phyloP scores from a whole-genome alignment of 2,888 invertebrate genomes.

The Cerceris ruficornis region DNA sequence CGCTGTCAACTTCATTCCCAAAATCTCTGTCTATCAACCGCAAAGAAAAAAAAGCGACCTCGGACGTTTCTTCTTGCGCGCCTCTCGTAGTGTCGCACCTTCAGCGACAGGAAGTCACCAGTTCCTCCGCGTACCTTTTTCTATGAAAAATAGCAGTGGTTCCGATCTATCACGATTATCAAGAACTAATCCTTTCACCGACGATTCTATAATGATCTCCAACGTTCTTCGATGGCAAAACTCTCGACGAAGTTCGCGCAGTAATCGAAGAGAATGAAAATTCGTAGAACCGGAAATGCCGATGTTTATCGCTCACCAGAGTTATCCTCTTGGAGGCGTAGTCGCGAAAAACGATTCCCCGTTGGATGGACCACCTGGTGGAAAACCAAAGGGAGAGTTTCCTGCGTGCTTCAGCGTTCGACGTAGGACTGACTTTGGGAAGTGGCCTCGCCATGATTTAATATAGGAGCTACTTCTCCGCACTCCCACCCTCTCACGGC shows the following conservation, averaged over 20 bases:
- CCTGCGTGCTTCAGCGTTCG: constrained; percentile 52
- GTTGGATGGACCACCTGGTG: constrained; percentile 5
- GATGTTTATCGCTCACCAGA: neutral
- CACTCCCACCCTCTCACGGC: constrained; percentile 70
- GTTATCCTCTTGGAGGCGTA: neutral
- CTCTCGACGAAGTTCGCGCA: too few species aligned
- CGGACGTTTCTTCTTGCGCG: neutral
- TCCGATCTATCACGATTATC: constrained; percentile 1
- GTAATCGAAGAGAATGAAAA: too few species aligned
- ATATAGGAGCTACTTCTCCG: constrained; percentile 74
- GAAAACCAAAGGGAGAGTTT: constrained; percentile 29
- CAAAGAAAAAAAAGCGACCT: neutral
- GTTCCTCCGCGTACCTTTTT: constrained; percentile 1
- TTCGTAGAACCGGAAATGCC: neutral
- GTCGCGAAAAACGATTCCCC: constrained; percentile 1
- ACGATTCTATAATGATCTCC: too few species aligned
- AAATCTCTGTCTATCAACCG: neutral
- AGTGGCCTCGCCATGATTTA: constrained; percentile 78
- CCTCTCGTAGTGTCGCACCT: constrained; percentile 5
- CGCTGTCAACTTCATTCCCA: constrained; percentile 67
- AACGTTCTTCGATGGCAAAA: too few species aligned
- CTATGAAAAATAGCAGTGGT: constrained; percentile 3
- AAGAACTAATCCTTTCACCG: neutral
- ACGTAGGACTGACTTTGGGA: constrained; percentile 74
- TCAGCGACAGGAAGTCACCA: neutral